Conservation (phyloP, 1,140 invertebrate species). For the Calliphora vicina region DNA sequence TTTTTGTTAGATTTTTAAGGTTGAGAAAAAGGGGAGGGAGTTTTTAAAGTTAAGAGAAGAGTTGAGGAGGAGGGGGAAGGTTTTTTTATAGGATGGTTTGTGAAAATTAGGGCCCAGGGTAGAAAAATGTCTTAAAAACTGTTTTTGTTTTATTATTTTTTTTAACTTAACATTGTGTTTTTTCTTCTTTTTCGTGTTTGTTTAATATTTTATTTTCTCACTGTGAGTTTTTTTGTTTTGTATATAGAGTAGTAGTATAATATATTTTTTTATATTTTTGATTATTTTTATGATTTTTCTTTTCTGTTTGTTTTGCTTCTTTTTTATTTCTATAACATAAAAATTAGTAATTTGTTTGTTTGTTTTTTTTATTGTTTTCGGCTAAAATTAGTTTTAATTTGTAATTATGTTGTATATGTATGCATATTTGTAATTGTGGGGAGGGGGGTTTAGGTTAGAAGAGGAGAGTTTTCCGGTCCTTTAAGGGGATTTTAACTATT, state of each 20-base stretch:
- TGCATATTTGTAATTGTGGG: neutral
- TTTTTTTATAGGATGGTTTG: neutral
- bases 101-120: neutral
- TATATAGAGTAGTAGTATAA: neutral
- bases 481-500: neutral
- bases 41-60: neutral
- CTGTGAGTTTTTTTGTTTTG: neutral
- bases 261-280: neutral
- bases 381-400: neutral
- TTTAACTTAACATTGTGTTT: neutral
- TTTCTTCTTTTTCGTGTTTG: no score
- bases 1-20: conserved; percentile 17
- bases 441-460: neutral
- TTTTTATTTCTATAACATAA: conserved; percentile 22
- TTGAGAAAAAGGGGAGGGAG: neutral
- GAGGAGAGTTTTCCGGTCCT: neutral
- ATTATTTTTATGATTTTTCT: neutral
- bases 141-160: neutral
- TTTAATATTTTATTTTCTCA: neutral
- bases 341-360: neutral
- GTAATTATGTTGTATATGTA: neutral
- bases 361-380: neutral
- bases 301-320: neutral
- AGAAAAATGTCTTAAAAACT: neutral
- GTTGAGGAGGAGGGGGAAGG: neutral